Evolutionary conservation across 2,797 vertebrate genomes (phyloP), one percentile per base, ranked within the genome.

Genomic region (Malurus splendens): DNA sequence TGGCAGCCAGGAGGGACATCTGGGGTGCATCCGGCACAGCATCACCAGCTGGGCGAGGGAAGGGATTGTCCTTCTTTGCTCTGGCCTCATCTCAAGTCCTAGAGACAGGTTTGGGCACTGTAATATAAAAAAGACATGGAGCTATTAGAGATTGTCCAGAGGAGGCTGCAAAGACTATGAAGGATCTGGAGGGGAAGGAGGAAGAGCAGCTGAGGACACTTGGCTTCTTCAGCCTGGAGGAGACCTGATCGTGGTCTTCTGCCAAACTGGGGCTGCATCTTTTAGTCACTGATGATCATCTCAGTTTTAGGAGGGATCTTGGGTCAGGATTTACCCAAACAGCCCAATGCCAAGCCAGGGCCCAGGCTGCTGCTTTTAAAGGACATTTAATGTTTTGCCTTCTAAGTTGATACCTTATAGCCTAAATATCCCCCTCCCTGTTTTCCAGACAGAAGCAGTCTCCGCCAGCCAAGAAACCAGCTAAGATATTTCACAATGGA

Each of bases 401-500:
- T 28, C 4, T 30, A 18, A 32, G 7, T 51, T 65, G 44, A 10
- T 82, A 32, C 47, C n/a, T 81, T 72, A 65, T 66, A 54, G 18
- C 42, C 42, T 91, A 41, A 96, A 54, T 18, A 36, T 59, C 22
- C 9, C 12, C 1, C 72, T 72, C 77, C 81, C 79, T 97, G 38
- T 95, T 90, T 98, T 97, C 42, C 98, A 99, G 99, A 98, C 97
- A 97, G 97, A 93, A 97, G 64, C 82, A 75, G 89, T 90, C 97
- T 97, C 51, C 71, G 93, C 90, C 98, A 96, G 96, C 96, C 97
- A 94, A 97, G 97, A 90, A 97, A 91, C 93, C 98, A 97, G 94
- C 97, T 93, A 89, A 98, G 98, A 91, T 93, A 92, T 79, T 97
- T 97, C 95, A 94, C 96, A 94, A 99, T 99, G 99, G 99, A 99